Base-by-base conservation (phyloP, 2,113 vertebrate genomes). In the Callipepla squamata region DNA sequence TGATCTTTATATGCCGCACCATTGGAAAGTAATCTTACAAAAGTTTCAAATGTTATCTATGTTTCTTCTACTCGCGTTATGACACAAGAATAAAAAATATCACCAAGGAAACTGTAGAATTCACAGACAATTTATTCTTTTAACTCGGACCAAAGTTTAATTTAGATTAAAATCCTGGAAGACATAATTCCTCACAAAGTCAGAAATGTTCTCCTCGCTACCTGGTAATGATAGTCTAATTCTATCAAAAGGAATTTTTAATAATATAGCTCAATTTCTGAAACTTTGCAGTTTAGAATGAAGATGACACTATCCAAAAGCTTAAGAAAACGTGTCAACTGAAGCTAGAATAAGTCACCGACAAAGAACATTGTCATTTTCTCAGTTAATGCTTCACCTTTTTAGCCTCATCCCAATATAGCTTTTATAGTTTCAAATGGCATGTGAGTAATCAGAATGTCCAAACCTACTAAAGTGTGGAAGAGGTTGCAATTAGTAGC, bases 141-240 rank as follows among this genome's bases (percentile, higher is more conserved):
- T 91, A 94, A 96, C 69, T 96, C 93, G 95, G 91, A 96, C 92
- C 82, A 92, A 95, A 95, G 94, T 97, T 96, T 96, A 96, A 96
- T 97, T 93, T 94, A 97, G 96, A 96, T 96, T 94, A 96, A 97
- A 96, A 97, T 95, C 89, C 95, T 95, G 65, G 87, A 95, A 87
- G 92, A 96, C 87, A 77, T 96, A 96, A 96, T 96, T 97, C 95
- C 94, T 96, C 92, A 84, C 89, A 66, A 94, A 96, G 92, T 95
- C 94, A 82, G 81, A 96, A 95, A 96, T 95, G 94, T 97, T 95
- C 94, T 95, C 62, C 93, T 96, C 91, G 95, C 96, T 97, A 97
- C 92, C 93, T 93, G 91, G 80, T 96, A 97, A 96, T 96, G 95
- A 96, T 96, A 96, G 92, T 95, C 95, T 96, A 95, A 96, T 97